Base-by-base conservation (phyloP, 2,797 vertebrate genomes). In the Oreochromis mossambicus region DNA sequence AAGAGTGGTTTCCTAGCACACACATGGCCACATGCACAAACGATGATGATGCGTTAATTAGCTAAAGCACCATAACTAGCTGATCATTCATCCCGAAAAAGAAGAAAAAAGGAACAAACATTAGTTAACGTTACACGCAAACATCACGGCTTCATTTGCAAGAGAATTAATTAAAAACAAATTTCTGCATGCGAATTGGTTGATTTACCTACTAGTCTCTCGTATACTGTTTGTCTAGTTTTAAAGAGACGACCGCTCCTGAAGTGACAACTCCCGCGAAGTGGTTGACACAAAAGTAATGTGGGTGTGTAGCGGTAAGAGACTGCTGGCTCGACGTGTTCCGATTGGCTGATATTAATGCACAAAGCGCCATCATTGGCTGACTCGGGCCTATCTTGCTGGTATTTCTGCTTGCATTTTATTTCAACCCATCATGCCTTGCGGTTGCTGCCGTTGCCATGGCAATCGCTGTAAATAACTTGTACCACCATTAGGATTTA, bases 351-450 rank as follows among this genome's bases (percentile, higher is more conserved):
- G 68, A 10, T 85, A 77, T 51, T 82, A 63, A 77, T 73, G 36
- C 7, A 85, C 11, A 1, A 8, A 1, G 7, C 2, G n/a, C 52
- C 43, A 1, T 26, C 3, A 97, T 97, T 97, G 96, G 96, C 14
- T 79, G 2, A 6, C 3, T 29, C 1, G 1, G 7, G 43, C 1
- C 19, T 26, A 56, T 94, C 87, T 91, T 90, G 51, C 88, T 2
- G 96, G 93, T 50, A 32, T 96, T 93, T 97, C 86, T 87, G 6
- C 2, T 29, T 7, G 97, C 96, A 92, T 96, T 97, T 96, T 97
- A 95, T 97, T 94, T 97, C 96, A 91, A 21, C 91, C 97, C 97
- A 75, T 86, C 82, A 95, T 96, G 93, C 97, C 51, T 94, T 94
- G 96, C 95, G 92, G 24, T 5, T 14, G 84, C 26, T 19, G 11